Percentiles rank a stretch among this genome's conserved stretches.
phyloP scores from a whole-genome alignment of 2,797 vertebrate species.

The Fundulus diaphanus region DNA sequence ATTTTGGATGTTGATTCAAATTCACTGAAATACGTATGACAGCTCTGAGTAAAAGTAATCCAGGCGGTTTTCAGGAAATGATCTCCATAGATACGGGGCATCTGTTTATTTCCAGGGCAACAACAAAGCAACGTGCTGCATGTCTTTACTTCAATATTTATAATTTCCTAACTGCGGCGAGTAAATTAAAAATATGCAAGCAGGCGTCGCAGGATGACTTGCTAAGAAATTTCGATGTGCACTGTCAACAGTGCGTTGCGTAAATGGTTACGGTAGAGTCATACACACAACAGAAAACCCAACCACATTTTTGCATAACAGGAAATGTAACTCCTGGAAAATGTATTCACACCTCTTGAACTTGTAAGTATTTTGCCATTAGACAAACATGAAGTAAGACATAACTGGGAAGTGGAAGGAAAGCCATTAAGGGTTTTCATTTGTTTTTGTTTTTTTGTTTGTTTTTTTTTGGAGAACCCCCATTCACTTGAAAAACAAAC shows the following conservation, averaged over 20 bases:
- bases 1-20: background rate
- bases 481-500: too few relatives aligned
- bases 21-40: background rate
- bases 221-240: background rate
- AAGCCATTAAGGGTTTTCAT: background rate
- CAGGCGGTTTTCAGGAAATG: background rate
- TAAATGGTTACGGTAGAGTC: background rate
- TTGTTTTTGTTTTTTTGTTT: too few relatives aligned
- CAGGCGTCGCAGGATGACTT: background rate
- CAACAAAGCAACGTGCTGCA: too few relatives aligned
- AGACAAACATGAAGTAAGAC: background rate
- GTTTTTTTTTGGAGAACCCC: too few relatives aligned
- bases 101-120: background rate
- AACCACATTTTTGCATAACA: background rate
- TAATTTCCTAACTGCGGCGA: background rate
- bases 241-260: background rate
- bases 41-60: background rate
- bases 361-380: background rate
- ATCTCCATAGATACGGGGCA: background rate
- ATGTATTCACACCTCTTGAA: too few relatives aligned
- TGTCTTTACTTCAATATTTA: background rate
- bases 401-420: background rate
- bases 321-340: too few relatives aligned
- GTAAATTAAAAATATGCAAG: background rate
- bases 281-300: background rate